Evolutionary conservation across 1,140 invertebrate species (phyloP).

Genomic region (Wiebesia pumilae): DNA sequence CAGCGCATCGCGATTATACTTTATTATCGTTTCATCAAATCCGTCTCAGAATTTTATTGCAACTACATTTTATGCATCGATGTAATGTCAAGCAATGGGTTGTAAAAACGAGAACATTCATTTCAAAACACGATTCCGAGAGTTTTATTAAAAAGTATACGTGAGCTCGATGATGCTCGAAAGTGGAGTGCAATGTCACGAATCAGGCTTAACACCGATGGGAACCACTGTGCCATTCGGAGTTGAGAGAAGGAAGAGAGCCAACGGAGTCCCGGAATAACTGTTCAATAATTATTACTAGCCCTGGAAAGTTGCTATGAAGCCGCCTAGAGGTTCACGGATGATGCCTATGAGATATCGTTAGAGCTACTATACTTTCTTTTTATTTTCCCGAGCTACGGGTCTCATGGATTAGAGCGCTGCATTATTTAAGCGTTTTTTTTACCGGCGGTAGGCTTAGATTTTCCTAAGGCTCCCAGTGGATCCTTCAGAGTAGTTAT

Average conservation of each 20-base stretch:
- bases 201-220: not conserved
- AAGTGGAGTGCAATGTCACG: not conserved
- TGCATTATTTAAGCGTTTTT: not conserved
- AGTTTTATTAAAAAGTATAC: not conserved
- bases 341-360: not conserved
- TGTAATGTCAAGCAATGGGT: not conserved
- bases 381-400: not conserved
- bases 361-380: not conserved
- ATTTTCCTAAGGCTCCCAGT: not conserved
- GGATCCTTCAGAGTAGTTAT: no score
- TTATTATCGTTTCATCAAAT: not conserved
- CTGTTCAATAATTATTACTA: constrained; percentile 49
- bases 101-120: not conserved
- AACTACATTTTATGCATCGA: not conserved
- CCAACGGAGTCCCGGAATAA: constrained; percentile 37
- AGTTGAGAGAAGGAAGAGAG: not conserved
- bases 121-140: not conserved
- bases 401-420: not conserved
- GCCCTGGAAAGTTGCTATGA: not conserved
- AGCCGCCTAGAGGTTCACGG: not conserved
- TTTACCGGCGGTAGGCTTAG: not conserved
- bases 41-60: not conserved
- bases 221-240: constrained; percentile 21
- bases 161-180: not conserved
- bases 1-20: not conserved